A percentile compares a stretch with the other conserved stretches of the same genome.
Evolutionary conservation across 2,888 invertebrate genomes (phyloP).

Genomic region (Stratiomys singularior): DNA sequence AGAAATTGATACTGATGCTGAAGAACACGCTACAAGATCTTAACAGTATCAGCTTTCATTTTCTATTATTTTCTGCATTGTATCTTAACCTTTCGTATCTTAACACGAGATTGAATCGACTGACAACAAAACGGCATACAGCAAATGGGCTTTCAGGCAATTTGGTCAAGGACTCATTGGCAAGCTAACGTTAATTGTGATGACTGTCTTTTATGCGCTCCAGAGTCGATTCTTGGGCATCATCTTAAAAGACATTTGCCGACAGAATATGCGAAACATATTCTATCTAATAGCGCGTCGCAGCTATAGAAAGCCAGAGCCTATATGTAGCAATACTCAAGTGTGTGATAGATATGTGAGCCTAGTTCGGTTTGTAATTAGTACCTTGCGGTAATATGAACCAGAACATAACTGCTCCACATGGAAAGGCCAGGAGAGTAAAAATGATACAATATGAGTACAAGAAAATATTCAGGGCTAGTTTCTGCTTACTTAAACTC

Average conservation of each 20-base stretch:
- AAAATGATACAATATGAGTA: constrained; percentile 5
- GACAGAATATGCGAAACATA: neutral
- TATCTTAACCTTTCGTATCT: constrained; percentile 3
- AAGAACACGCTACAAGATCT: constrained; percentile 29
- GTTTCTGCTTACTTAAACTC: constrained; percentile 16
- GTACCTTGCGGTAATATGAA: constrained; percentile 25
- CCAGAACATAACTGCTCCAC: constrained; percentile 26
- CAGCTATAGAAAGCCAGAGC: neutral
- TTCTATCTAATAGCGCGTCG: neutral
- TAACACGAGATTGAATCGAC: too few species aligned
- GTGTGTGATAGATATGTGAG: constrained; percentile 13
- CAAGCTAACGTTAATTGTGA: constrained; percentile 27
- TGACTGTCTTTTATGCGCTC: constrained; percentile 22
- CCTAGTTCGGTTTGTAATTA: constrained; percentile 21
- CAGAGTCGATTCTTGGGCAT: constrained; percentile 7
- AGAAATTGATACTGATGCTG: constrained; percentile 23
- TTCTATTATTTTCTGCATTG: neutral
- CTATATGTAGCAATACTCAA: neutral
- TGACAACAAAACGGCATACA: too few species aligned
- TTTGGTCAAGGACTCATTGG: constrained; percentile 37
- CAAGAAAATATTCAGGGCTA: neutral
- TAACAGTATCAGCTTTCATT: constrained; percentile 28
- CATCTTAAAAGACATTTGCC: constrained; percentile 34
- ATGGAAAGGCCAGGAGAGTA: neutral
- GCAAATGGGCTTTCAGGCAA: neutral